Conservation (phyloP, 2,113 vertebrate species). For the Lepidothrix coronata region DNA sequence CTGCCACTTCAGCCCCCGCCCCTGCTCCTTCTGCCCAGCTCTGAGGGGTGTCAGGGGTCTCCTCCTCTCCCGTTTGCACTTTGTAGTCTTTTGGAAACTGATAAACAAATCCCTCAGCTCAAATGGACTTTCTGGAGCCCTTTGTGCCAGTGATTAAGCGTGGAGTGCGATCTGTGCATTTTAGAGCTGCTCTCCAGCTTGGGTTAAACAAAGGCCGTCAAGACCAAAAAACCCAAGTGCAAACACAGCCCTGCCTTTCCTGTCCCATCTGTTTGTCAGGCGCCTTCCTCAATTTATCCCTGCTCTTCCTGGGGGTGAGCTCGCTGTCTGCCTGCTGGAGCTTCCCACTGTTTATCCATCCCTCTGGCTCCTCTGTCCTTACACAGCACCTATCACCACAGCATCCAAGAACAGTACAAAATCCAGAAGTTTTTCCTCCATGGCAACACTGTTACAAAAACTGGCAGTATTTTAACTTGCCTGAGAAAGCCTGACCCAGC, state of each 20-base stretch:
- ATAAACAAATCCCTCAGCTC: not conserved
- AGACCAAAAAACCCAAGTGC: not conserved
- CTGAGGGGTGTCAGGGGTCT: not conserved
- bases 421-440: constrained; percentile 26
- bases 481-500: not conserved
- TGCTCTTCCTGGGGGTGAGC: not conserved
- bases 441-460: not conserved
- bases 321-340: not conserved
- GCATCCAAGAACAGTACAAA: constrained; percentile 7
- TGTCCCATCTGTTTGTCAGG: not conserved
- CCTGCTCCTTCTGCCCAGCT: fast-evolving
- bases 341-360: not conserved
- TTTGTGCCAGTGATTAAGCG: not conserved
- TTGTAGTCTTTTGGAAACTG: not conserved
- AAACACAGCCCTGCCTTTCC: constrained; percentile 8
- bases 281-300: not conserved
- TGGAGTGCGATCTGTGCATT: not conserved
- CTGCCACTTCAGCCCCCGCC: not conserved
- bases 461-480: not conserved
- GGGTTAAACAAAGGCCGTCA: not conserved
- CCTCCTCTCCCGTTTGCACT: not conserved
- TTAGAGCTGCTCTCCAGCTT: not conserved
- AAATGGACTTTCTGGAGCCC: not conserved
- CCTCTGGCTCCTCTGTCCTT: not conserved
- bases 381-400: not conserved